These are phyloP conservation scores for Ptychobarbus kaznakovi DNA, from an alignment of 2,797 vertebrate species.

Conservation along the genomic window DNA sequence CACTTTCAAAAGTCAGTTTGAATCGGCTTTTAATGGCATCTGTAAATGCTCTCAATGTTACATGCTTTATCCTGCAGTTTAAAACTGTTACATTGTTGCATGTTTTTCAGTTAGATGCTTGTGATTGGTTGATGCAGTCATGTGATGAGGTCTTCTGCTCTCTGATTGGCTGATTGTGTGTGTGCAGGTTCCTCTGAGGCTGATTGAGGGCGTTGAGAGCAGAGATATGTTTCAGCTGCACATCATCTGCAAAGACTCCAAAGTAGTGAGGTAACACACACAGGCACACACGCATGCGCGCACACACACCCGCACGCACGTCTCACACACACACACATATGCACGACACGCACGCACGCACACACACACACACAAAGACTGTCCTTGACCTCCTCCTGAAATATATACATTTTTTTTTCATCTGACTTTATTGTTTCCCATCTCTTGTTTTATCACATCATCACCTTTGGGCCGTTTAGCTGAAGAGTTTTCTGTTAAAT, in stretches of 20 bases:
- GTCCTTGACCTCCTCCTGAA: too few species aligned
- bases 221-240: conserved; percentile 99
- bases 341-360: conserved; percentile 6
- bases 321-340: not conserved
- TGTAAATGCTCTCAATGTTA: not conserved
- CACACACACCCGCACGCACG: too few species aligned
- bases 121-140: conserved; percentile 17
- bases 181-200: conserved; percentile 93
- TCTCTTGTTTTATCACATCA: not conserved
- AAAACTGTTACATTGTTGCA: conserved; percentile 10
- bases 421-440: not conserved
- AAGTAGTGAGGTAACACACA: conserved; percentile 90
- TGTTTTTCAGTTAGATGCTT: conserved; percentile 12
- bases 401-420: too few species aligned
- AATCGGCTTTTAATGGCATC: not conserved
- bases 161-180: conserved; percentile 64
- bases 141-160: not conserved
- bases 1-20: not conserved
- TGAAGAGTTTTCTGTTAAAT: not conserved
- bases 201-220: conserved; percentile 96
- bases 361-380: not conserved
- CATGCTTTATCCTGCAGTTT: not conserved
- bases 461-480: not conserved
- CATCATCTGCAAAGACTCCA: conserved; percentile 98
- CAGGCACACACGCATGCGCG: not conserved